These are phyloP conservation scores for Tenthredo notha DNA, from an alignment of 2,888 invertebrate species.

Conservation along the genomic window DNA sequence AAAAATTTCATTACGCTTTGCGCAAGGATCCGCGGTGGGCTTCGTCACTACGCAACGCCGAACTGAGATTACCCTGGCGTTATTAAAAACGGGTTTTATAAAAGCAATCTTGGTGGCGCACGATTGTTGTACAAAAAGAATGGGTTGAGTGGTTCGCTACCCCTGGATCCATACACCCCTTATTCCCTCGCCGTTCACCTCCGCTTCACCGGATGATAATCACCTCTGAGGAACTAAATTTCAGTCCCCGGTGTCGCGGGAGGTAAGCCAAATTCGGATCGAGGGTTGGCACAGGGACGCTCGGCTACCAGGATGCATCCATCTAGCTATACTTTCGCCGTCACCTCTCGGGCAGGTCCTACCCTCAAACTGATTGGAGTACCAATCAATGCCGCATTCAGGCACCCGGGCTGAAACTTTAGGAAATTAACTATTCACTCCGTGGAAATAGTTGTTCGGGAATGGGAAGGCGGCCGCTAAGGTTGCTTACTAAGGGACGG, in stretches of 20 bases:
- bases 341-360: slow-evolving; percentile 56
- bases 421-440: slow-evolving; percentile 78
- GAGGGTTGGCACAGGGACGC: slow-evolving; percentile 49
- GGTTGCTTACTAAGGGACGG: not conserved
- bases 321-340: slow-evolving; percentile 59
- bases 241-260: slow-evolving; percentile 60
- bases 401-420: slow-evolving; percentile 75
- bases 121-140: slow-evolving; percentile 60
- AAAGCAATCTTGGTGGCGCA: slow-evolving; percentile 70
- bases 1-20: slow-evolving; percentile 52
- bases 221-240: slow-evolving; percentile 75
- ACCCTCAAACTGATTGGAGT: slow-evolving; percentile 75
- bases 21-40: not conserved
- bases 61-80: slow-evolving; percentile 64
- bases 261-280: slow-evolving; percentile 55
- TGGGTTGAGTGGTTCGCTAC: slow-evolving; percentile 36
- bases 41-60: slow-evolving; percentile 46
- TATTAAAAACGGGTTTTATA: slow-evolving; percentile 72
- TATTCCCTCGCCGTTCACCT: slow-evolving; percentile 59
- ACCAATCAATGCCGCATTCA: slow-evolving; percentile 78
- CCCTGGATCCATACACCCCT: slow-evolving; percentile 56
- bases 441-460: slow-evolving; percentile 76
- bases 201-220: slow-evolving; percentile 75
- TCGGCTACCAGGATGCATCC: slow-evolving; percentile 62
- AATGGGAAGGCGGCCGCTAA: slow-evolving; percentile 58